Percentiles rank a stretch among this genome's conserved stretches.
These are phyloP conservation scores for Agonopterix arenella DNA, from an alignment of 2,888 invertebrate genomes.

Conservation along the genomic window DNA sequence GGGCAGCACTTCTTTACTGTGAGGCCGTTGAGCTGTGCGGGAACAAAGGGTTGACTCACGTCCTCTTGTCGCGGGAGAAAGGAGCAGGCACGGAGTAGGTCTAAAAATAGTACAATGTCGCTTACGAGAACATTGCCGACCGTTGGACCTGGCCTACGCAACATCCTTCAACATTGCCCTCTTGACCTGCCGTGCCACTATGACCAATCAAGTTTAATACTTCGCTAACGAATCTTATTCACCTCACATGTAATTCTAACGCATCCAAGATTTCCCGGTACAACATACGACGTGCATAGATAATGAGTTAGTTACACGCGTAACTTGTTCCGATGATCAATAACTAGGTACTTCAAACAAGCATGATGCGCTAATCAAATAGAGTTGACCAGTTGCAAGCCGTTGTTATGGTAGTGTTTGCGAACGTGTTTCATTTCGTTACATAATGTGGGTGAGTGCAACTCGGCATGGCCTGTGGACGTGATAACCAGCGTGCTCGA, in stretches of 20 bases:
- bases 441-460: constrained; percentile 22
- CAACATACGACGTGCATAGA: constrained; percentile 4
- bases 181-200: constrained; percentile 27
- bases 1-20: constrained; percentile 28
- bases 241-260: constrained; percentile 1
- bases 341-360: constrained; percentile 14
- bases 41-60: constrained; percentile 70
- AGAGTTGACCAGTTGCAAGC: constrained; percentile 24
- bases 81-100: constrained; percentile 57
- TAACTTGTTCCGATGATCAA: constrained; percentile 16
- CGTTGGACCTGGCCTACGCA: constrained; percentile 58
- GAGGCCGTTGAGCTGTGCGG: constrained; percentile 45
- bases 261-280: constrained; percentile 17
- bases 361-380: constrained; percentile 22
- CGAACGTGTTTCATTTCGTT: constrained; percentile 25
- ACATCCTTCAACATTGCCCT: constrained; percentile 38
- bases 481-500: constrained; percentile 13
- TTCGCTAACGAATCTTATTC: constrained; percentile 3
- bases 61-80: constrained; percentile 56
- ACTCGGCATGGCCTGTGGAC: constrained; percentile 14
- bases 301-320: constrained; percentile 12
- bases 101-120: constrained; percentile 61
- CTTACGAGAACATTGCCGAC: constrained; percentile 34
- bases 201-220: constrained; percentile 24
- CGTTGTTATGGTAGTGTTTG: constrained; percentile 22